A percentile compares a stretch with the other conserved stretches of the same genome.
phyloP scores from a whole-genome alignment of 1,140 invertebrate species.

The Helicoverpa zea region DNA sequence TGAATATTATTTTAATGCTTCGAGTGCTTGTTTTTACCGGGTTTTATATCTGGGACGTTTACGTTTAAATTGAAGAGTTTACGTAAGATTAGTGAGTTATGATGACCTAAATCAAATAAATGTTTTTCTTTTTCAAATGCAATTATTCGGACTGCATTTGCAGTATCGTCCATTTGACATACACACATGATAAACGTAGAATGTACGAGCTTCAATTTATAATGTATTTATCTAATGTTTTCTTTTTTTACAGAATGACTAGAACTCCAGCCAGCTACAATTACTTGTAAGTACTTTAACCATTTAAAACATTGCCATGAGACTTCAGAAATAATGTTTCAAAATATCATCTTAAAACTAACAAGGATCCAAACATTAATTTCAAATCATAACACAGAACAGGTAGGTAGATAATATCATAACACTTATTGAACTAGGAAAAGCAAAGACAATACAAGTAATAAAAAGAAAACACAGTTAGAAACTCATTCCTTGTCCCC shows the following conservation, averaged over 20 bases:
- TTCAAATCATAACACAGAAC: too few relatives aligned
- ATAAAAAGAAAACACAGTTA: slow-evolving; percentile 2
- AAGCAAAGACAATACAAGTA: background rate
- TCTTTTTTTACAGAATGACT: slow-evolving; percentile 23
- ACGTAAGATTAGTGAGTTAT: background rate
- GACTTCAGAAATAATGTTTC: background rate
- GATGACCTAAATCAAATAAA: too few relatives aligned
- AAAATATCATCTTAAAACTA: background rate
- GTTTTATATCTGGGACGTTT: slow-evolving; percentile 11
- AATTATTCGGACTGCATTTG: too few relatives aligned
- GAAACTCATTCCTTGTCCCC: slow-evolving; percentile 9
- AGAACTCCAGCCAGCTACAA: background rate
- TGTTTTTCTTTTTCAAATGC: too few relatives aligned
- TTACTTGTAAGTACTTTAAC: slow-evolving; percentile 1
- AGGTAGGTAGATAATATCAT: background rate
- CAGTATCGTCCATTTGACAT: too few relatives aligned
- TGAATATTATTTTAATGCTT: slow-evolving; percentile 41
- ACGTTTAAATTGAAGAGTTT: slow-evolving; percentile 12
- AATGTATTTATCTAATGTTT: background rate
- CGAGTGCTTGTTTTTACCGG: slow-evolving; percentile 27
- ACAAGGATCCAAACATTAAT: background rate
- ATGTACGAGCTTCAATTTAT: too few relatives aligned
- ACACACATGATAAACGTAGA: too few relatives aligned
- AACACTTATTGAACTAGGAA: background rate
- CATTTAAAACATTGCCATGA: too few relatives aligned